phyloP scores from a whole-genome alignment of 2,113 vertebrate species.

The Morone saxatilis region DNA sequence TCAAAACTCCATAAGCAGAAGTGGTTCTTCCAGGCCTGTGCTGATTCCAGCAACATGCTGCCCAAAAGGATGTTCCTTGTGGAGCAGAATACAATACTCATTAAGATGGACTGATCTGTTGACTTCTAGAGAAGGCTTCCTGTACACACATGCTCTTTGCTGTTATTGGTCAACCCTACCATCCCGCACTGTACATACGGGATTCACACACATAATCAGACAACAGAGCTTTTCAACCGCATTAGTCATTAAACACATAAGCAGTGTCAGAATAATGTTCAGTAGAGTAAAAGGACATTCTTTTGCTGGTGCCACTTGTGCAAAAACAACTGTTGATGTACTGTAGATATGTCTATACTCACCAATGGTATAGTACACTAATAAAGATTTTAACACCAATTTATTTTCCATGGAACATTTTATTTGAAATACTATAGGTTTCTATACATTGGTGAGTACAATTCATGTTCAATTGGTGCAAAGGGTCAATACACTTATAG shows the following conservation, averaged over 20 bases:
- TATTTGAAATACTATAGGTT: too few species aligned
- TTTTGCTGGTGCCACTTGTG: not conserved
- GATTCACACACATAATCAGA: not conserved
- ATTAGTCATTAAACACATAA: slow-evolving; percentile 3
- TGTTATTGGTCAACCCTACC: not conserved
- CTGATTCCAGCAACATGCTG: slow-evolving; percentile 52
- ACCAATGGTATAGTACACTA: not conserved
- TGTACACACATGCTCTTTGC: not conserved
- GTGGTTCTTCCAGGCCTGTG: slow-evolving; percentile 47
- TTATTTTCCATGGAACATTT: not conserved
- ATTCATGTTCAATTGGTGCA: too few species aligned
- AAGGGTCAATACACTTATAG: too few species aligned
- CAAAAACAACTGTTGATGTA: too few species aligned
- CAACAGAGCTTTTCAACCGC: not conserved
- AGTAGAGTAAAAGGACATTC: not conserved
- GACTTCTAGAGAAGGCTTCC: not conserved
- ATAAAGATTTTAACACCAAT: not conserved
- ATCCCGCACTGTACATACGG: not conserved
- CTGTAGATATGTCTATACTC: not conserved
- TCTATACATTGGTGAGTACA: too few species aligned
- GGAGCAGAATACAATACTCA: slow-evolving; percentile 32
- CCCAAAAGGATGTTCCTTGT: slow-evolving; percentile 38
- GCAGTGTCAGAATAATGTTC: not conserved
- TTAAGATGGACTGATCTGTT: slow-evolving; percentile 31
- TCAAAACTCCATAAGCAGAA: slow-evolving; percentile 74